A percentile compares a stretch with the other conserved stretches of the same genome.
Evolutionary conservation across 2,797 vertebrate species (phyloP).

Genomic region (Synanceia verrucosa): DNA sequence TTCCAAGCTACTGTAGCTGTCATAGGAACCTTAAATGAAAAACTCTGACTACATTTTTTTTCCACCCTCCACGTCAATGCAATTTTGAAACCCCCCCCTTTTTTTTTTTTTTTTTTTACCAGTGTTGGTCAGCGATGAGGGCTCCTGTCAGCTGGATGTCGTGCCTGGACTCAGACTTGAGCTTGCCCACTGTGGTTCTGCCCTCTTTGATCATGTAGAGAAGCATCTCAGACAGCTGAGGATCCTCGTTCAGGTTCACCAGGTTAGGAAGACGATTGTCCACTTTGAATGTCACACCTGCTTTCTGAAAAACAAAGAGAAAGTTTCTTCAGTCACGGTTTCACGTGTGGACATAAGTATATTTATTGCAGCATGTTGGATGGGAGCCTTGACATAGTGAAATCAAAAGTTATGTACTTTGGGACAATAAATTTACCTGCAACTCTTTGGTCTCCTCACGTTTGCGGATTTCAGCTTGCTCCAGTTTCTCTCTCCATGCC

Average conservation of each 20-base stretch:
- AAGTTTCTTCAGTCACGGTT: neutral
- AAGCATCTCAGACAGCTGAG: conserved; percentile 96
- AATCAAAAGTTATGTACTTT: neutral
- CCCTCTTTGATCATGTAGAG: conserved; percentile 97
- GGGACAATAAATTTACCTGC: conserved; percentile 82
- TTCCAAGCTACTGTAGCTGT: no score
- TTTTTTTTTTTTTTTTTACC: conserved; percentile 78
- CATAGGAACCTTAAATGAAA: no score
- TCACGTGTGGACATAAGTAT: neutral
- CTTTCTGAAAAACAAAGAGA: conserved; percentile 82
- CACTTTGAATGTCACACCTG: conserved; percentile 92
- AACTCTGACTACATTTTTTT: no score
- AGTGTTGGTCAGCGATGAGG: conserved; percentile 93
- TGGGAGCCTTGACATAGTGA: neutral
- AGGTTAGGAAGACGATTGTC: conserved; percentile 94
- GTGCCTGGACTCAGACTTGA: conserved; percentile 80
- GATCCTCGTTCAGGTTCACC: conserved; percentile 97
- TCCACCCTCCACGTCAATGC: no score
- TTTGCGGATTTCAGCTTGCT: conserved; percentile 93
- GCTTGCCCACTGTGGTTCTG: conserved; percentile 90
- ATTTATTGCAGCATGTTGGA: neutral
- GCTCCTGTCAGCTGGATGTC: conserved; percentile 94
- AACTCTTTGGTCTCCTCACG: conserved; percentile 91
- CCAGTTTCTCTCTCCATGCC: conserved; percentile 93
- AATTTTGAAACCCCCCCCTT: neutral